Base-by-base conservation (phyloP, 2,888 invertebrate species). In the Pheosia gnoma region DNA sequence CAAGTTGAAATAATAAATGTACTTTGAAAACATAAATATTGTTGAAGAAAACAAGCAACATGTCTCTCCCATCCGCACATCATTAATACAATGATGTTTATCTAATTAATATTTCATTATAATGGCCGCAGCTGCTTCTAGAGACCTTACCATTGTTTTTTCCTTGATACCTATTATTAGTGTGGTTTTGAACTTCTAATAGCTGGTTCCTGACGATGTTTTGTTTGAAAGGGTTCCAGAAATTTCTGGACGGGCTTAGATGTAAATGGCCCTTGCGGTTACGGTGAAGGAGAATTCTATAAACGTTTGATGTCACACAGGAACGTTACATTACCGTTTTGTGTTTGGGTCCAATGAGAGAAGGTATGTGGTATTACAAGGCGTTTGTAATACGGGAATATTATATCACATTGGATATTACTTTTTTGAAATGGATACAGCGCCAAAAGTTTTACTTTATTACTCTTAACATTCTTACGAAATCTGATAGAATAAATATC, bases 61-160 rank as follows among this genome's bases (percentile, higher is more conserved):
- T 61, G 56, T 58, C 45, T 55, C 6, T 11, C 41, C 11, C 13
- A 3, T 64, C 67, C 55, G 39, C 70, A 64, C 57, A 53, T 57
- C 61, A 60, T 72, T 68, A 57, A 66, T 67, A 60, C 59, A 62
- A 9, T 43, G 57, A 57, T 58, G 58, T 67, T 65, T 65, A 71
- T 62, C 53, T 59, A 63, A 62, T 66, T 59, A 53, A 60, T 64
- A 49, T 70, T 61, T 54, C 60, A 70, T 62, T 8, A 9, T 39
- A 55, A 39, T 39, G 38, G 39, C n/a, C 38, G 39, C 55, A 55
- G 55, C 55, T 55, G 55, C 13, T 55, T 59, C 52, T 57, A 59
- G 58, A 67, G 62, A 66, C 63, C 25, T 59, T 11, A 51, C 45
- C 39, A 65, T 65, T 56, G 49, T 47, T 60, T 68, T 55, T 36